These are phyloP conservation scores for Euura lappo DNA, from an alignment of 1,140 invertebrate species.

Conservation along the genomic window DNA sequence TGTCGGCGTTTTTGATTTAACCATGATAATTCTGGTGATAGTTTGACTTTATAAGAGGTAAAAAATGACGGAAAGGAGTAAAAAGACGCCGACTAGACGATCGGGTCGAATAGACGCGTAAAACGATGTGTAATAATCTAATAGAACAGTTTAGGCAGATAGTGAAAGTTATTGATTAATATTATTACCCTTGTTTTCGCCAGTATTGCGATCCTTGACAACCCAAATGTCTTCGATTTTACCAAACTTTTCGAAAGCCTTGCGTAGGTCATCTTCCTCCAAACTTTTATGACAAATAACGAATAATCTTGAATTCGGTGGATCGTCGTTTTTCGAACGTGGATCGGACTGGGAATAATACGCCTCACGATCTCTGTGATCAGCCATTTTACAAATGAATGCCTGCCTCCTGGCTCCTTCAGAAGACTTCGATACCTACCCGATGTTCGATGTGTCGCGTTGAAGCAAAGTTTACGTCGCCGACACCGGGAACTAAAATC, in stretches of 20 bases:
- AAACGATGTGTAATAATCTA: too few relatives aligned
- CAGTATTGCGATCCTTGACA: constrained; percentile 83
- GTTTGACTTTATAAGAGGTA: too few relatives aligned
- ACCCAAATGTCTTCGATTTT: constrained; percentile 88
- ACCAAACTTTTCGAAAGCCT: constrained; percentile 82
- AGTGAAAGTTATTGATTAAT: constrained; percentile 33
- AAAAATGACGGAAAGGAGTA: too few relatives aligned
- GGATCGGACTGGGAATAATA: constrained; percentile 54
- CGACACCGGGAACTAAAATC: background rate
- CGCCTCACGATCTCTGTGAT: constrained; percentile 52
- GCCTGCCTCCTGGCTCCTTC: background rate
- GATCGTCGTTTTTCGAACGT: constrained; percentile 69
- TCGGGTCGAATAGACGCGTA: too few relatives aligned
- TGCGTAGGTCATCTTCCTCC: constrained; percentile 79
- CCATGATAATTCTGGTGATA: too few relatives aligned
- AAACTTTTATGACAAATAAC: constrained; percentile 85
- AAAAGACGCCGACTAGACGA: too few relatives aligned
- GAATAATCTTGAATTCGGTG: constrained; percentile 86
- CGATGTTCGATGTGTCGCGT: too few relatives aligned
- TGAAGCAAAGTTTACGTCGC: background rate
- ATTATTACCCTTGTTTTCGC: constrained; percentile 82
- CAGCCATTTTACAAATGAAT: constrained; percentile 56
- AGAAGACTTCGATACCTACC: background rate
- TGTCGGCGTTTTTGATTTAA: too few relatives aligned
- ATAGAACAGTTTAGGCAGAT: background rate